Conservation (phyloP, 2,113 vertebrate species). For the Panthera uncia region DNA sequence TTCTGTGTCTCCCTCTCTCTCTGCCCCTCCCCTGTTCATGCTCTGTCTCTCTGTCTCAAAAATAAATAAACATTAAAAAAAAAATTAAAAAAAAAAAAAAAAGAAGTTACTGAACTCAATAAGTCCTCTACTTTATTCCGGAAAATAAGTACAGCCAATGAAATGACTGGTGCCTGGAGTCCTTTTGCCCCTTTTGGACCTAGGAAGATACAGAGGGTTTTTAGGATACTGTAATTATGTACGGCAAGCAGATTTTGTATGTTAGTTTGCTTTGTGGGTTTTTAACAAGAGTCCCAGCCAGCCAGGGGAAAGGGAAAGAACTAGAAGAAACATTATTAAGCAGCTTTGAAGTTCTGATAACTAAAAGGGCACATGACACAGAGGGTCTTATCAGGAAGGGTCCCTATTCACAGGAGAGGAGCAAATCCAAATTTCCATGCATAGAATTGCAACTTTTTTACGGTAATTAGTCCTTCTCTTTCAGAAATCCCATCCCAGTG, state of each 20-base stretch:
- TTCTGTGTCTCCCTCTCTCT: too few relatives aligned
- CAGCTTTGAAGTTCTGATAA: neutral
- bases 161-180: neutral
- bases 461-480: neutral
- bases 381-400: neutral
- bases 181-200: slow-evolving; percentile 16
- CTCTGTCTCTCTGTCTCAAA: too few relatives aligned
- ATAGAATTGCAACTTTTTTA: neutral
- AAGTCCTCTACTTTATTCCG: slow-evolving; percentile 9
- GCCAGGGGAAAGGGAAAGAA: neutral
- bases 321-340: neutral
- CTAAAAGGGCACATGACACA: neutral
- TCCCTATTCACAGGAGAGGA: neutral
- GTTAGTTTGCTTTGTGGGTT: neutral
- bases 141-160: neutral
- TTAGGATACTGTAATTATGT: neutral
- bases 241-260: neutral
- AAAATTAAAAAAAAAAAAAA: too few relatives aligned
- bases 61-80: too few relatives aligned
- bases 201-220: neutral
- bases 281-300: neutral
- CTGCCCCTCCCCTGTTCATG: too few relatives aligned
- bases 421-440: neutral
- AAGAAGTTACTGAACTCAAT: neutral
- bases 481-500: neutral